A percentile compares a stretch with the other conserved stretches of the same genome.
These are phyloP conservation scores for Drosophila formosana DNA, from an alignment of 2,888 invertebrate species.

Conservation along the genomic window DNA sequence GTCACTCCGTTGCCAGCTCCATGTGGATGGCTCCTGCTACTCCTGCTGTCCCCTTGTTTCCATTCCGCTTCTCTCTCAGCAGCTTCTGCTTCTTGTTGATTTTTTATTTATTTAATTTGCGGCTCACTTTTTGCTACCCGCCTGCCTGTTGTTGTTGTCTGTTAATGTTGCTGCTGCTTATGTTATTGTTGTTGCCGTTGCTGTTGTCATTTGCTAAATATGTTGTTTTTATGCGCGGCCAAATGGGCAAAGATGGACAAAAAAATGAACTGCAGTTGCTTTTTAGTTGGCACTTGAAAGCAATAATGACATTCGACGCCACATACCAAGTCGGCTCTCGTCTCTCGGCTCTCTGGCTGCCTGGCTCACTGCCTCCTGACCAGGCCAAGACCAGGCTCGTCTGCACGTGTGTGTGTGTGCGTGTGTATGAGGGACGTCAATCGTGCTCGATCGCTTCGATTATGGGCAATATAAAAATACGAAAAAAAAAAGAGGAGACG, in stretches of 20 bases:
- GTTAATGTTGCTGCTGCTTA: constrained; percentile 52
- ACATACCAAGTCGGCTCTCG: constrained; percentile 79
- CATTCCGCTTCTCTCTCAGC: neutral
- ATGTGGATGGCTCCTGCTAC: constrained; percentile 9
- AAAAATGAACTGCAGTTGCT: constrained; percentile 81
- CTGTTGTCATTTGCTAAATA: constrained; percentile 84
- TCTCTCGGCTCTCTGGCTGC: constrained; percentile 46
- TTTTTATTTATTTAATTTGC: constrained; percentile 83
- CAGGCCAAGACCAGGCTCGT: constrained; percentile 34
- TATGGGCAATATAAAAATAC: constrained; percentile 63
- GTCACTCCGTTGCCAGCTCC: constrained; percentile 44
- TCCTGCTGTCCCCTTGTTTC: constrained; percentile 27
- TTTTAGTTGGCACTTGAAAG: constrained; percentile 83
- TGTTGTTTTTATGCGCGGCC: constrained; percentile 81
- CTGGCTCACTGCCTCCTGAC: constrained; percentile 44
- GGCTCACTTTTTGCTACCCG: constrained; percentile 54
- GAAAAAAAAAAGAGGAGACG: constrained; percentile 21
- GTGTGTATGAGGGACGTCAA: constrained; percentile 69
- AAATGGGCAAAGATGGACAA: constrained; percentile 71
- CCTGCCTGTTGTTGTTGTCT: constrained; percentile 22
- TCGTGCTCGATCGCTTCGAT: constrained; percentile 76
- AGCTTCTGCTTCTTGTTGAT: constrained; percentile 55
- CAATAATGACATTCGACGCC: constrained; percentile 84
- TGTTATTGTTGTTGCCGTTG: constrained; percentile 67
- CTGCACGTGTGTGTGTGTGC: constrained; percentile 24